Evolutionary conservation across 1,140 invertebrate species (phyloP), one percentile per base, ranked within the genome.

Genomic region (Neodiprion pinetum): DNA sequence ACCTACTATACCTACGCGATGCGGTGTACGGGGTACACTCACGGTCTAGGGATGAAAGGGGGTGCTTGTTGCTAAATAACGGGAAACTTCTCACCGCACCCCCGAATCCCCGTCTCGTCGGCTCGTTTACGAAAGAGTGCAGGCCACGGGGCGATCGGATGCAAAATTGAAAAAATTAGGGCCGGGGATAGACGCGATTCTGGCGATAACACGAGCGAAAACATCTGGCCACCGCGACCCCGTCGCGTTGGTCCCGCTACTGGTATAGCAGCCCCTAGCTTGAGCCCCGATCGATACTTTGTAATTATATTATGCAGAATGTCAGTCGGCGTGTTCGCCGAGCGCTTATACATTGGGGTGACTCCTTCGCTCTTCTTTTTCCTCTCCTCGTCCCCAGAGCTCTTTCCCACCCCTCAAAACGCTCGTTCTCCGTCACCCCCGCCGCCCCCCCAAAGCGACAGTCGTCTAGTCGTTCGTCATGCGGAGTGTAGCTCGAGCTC

Each of bases 261-360:
- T 65, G 61, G 61, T 65, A 14, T 53, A 23, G 74, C 66, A 73
- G 67, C 53, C 48, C 48, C 72, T 65, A 75, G 21, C 67, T 50
- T 68, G 11, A 70, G 70, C 71, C 71, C 61, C 71, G 76, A 81
- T 81, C 80, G 78, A 81, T 81, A 79, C 75, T 78, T 79, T 67
- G 75, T 81, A 81, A 81, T 81, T 78, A 79, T 79, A 81, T 81
- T 81, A 81, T 81, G 80, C 78, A 69, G 75, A 81, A 78, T 76
- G 80, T 77, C 76, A 74, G 21, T 70, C 73, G 77, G 48, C 77
- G 72, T 70, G 75, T 71, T 75, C 78, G 72, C 69, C 28, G 5
- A 70, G 70, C 75, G 71, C 72, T 66, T 48, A 40, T 40, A 73
- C 47, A 72, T 75, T 75, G 80, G 79, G 79, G 78, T 81, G 80